Percentiles rank a stretch among this genome's conserved stretches.
Evolutionary conservation across 2,888 invertebrate genomes (phyloP).

Genomic region (Cheilosia urbana): DNA sequence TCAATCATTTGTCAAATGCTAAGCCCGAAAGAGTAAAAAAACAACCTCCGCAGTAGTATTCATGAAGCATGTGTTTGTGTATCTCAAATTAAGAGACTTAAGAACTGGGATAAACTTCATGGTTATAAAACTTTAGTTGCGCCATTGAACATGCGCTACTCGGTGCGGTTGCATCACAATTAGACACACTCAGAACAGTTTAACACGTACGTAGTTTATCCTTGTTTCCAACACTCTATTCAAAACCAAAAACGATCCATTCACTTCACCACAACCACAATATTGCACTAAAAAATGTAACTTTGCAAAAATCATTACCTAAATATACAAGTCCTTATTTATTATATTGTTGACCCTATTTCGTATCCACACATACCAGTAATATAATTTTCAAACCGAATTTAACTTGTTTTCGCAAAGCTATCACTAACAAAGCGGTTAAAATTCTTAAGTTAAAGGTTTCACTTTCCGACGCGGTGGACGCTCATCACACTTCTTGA

Average conservation of each 20-base stretch:
- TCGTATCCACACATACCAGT: slow-evolving; percentile 6
- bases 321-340: slow-evolving; percentile 2
- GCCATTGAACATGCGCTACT: too few relatives aligned
- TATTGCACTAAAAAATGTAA: background rate
- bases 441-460: slow-evolving; percentile 31
- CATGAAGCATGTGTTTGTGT: too few relatives aligned
- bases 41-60: too few relatives aligned
- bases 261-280: slow-evolving; percentile 5
- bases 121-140: too few relatives aligned
- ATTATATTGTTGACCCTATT: slow-evolving; percentile 11
- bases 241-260: background rate
- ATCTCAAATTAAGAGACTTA: too few relatives aligned
- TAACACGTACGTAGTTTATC: too few relatives aligned
- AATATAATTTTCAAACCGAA: slow-evolving; percentile 4
- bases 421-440: slow-evolving; percentile 21
- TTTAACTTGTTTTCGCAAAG: slow-evolving; percentile 43
- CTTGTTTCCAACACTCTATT: too few relatives aligned
- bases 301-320: slow-evolving; percentile 8
- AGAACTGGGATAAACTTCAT: too few relatives aligned
- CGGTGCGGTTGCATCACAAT: too few relatives aligned
- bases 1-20: too few relatives aligned
- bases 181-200: too few relatives aligned
- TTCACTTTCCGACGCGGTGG: slow-evolving; percentile 72
- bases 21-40: too few relatives aligned
- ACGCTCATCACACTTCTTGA: slow-evolving; percentile 74